These are phyloP conservation scores for Merluccius polli DNA, from an alignment of 2,797 vertebrate species.

Conservation along the genomic window DNA sequence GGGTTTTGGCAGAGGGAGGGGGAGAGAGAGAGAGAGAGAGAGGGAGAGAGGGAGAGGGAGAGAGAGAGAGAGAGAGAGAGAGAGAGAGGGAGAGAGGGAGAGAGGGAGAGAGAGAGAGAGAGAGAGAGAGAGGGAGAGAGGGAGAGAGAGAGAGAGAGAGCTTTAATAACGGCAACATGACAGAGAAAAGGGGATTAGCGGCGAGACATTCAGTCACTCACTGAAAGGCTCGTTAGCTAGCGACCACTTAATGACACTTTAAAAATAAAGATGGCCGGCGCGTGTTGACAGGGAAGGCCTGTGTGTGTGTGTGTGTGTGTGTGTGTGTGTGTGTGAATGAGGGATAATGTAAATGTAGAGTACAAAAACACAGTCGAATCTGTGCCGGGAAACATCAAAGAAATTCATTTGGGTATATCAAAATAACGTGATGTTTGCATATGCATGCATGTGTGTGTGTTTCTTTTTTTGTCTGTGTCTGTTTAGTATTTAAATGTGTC, in stretches of 20 bases:
- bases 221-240: constrained; percentile 11
- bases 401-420: constrained; percentile 14
- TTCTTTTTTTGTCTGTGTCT: constrained; percentile 10
- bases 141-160: constrained; percentile 7
- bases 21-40: not conserved
- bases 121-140: not conserved
- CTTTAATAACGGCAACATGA: constrained; percentile 1
- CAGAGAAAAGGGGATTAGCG: constrained; percentile 4
- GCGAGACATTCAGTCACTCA: constrained; percentile 10
- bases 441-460: not conserved
- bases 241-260: constrained; percentile 2
- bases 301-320: too few species aligned
- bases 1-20: not conserved
- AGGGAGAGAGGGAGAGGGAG: not conserved
- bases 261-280: not conserved
- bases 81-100: constrained; percentile 2
- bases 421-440: constrained; percentile 24
- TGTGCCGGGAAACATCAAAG: constrained; percentile 29
- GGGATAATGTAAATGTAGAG: not conserved
- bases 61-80: constrained; percentile 1
- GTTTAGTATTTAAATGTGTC: not conserved
- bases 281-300: constrained; percentile 6
- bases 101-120: constrained; percentile 2
- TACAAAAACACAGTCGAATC: constrained; percentile 8
- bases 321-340: too few species aligned